A percentile compares a stretch with the other conserved stretches of the same genome.
Conservation (phyloP, 2,797 vertebrate genomes). For the Pipistrellus kuhlii region DNA sequence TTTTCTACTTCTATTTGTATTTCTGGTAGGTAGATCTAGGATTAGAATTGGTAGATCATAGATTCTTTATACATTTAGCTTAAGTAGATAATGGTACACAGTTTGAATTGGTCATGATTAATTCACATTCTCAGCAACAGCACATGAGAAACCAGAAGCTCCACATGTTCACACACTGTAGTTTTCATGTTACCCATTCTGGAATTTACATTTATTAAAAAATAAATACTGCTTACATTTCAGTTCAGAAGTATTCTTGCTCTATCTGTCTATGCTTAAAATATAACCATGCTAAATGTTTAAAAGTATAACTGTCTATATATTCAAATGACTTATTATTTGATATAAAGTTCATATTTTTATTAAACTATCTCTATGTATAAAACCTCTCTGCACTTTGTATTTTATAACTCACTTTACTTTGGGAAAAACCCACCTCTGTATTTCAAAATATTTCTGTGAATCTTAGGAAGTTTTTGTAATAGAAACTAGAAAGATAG, state of each 20-base stretch:
- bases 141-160: too few species aligned
- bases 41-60: too few species aligned
- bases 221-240: not conserved
- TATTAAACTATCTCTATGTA: not conserved
- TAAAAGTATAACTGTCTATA: not conserved
- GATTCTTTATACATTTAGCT: too few species aligned
- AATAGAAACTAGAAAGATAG: not conserved
- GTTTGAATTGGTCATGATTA: too few species aligned
- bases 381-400: not conserved
- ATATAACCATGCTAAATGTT: not conserved
- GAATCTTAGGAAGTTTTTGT: not conserved
- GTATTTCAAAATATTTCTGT: not conserved
- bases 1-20: too few species aligned
- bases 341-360: not conserved
- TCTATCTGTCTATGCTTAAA: not conserved
- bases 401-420: not conserved
- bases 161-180: too few species aligned
- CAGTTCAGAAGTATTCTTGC: not conserved
- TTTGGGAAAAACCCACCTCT: not conserved
- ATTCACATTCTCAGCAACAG: too few species aligned
- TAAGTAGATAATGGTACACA: too few species aligned
- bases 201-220: not conserved
- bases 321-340: not conserved
- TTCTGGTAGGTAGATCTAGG: too few species aligned
- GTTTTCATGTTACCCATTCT: too few species aligned